These are phyloP conservation scores for Alexandromys oeconomus DNA, from an alignment of 2,797 vertebrate species.

Conservation along the genomic window DNA sequence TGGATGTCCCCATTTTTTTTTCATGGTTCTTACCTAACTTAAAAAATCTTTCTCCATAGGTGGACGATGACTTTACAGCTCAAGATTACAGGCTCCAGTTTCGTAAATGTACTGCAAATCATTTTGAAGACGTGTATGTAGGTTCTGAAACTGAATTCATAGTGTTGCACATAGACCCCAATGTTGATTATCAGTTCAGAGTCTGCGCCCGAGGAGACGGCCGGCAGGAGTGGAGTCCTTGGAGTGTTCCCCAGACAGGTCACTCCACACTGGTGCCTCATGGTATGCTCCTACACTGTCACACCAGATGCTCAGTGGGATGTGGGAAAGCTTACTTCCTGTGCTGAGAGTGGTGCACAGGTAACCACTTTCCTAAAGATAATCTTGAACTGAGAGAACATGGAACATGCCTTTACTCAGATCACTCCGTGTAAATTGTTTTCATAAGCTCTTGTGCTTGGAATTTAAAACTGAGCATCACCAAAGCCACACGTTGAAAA, in stretches of 20 bases:
- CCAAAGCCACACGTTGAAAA: slow-evolving; percentile 19
- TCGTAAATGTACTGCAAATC: slow-evolving; percentile 90
- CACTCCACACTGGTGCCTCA: slow-evolving; percentile 94
- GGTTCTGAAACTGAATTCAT: slow-evolving; percentile 95
- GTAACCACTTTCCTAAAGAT: background rate
- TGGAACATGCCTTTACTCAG: background rate
- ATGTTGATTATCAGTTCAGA: slow-evolving; percentile 94
- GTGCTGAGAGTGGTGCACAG: background rate
- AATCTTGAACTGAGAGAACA: background rate
- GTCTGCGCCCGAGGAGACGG: slow-evolving; percentile 96
- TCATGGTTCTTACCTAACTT: background rate
- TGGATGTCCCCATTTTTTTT: background rate
- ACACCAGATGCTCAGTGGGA: background rate
- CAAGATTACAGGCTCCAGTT: slow-evolving; percentile 96
- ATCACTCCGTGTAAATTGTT: slow-evolving; percentile 13
- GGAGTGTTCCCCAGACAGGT: slow-evolving; percentile 95
- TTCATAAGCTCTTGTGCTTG: slow-evolving; percentile 15
- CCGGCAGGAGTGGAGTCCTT: slow-evolving; percentile 97
- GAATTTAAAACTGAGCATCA: background rate
- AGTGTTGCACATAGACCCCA: slow-evolving; percentile 95
- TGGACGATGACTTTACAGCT: slow-evolving; percentile 95
- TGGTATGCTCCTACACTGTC: slow-evolving; percentile 86
- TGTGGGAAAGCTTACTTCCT: background rate
- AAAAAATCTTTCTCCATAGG: slow-evolving; percentile 86
- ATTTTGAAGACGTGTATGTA: slow-evolving; percentile 95